Percentiles rank a stretch among this genome's conserved stretches.
These are phyloP conservation scores for Eupithecia abbreviata DNA, from an alignment of 2,888 invertebrate genomes.

Conservation along the genomic window DNA sequence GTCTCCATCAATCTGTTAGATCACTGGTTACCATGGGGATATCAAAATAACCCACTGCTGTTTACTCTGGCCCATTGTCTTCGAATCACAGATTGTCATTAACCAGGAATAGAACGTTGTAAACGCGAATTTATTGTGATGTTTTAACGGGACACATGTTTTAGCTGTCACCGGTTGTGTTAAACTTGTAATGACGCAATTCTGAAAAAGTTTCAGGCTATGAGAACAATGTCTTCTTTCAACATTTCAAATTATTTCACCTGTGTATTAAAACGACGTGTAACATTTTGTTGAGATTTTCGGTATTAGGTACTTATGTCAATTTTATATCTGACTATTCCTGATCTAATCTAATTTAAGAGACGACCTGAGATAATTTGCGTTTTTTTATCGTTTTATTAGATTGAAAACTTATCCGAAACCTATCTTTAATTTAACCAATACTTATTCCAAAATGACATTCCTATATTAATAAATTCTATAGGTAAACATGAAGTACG, in stretches of 20 bases:
- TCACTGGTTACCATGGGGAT: not conserved
- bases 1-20: not conserved
- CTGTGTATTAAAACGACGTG: not conserved
- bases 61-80: slow-evolving; percentile 43
- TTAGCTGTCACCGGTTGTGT: slow-evolving; percentile 63
- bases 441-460: too few species aligned
- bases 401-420: too few species aligned
- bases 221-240: not conserved
- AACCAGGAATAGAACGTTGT: slow-evolving; percentile 70
- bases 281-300: not conserved
- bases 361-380: too few species aligned
- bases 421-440: too few species aligned
- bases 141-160: slow-evolving; percentile 76
- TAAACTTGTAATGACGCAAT: slow-evolving; percentile 39
- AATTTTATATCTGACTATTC: too few species aligned
- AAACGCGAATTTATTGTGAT: slow-evolving; percentile 64
- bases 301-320: too few species aligned
- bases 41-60: slow-evolving; percentile 5
- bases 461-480: too few species aligned
- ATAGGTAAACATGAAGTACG: too few species aligned
- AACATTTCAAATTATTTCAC: not conserved
- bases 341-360: too few species aligned
- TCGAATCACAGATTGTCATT: slow-evolving; percentile 61
- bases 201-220: not conserved
- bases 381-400: too few species aligned